These are phyloP conservation scores for Zonitis immaculata DNA, from an alignment of 2,888 invertebrate species.

Conservation along the genomic window DNA sequence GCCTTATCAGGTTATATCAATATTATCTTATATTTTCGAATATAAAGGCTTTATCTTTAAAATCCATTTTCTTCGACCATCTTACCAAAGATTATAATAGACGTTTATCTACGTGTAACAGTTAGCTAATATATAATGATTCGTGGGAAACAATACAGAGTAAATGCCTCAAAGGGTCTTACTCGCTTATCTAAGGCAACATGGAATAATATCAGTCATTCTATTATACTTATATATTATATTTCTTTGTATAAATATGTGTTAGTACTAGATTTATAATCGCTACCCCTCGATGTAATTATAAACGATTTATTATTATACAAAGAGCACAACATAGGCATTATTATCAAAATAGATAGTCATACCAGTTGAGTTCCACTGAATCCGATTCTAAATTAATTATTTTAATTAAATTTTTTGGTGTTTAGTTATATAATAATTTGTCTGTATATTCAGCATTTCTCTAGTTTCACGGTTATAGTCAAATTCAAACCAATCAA, in stretches of 20 bases:
- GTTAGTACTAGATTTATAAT: slow-evolving; percentile 21
- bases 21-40: too few species aligned
- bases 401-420: slow-evolving; percentile 13
- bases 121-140: slow-evolving; percentile 21
- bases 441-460: neutral
- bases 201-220: too few species aligned
- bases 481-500: too few species aligned
- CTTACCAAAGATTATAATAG: slow-evolving; percentile 17
- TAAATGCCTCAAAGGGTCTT: neutral
- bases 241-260: slow-evolving; percentile 10
- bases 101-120: slow-evolving; percentile 19
- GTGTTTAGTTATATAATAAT: too few species aligned
- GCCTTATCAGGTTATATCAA: too few species aligned
- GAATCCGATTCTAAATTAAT: slow-evolving; percentile 5
- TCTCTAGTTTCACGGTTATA: too few species aligned
- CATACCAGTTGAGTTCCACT: slow-evolving; percentile 12
- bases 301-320: slow-evolving; percentile 23
- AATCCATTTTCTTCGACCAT: neutral
- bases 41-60: too few species aligned
- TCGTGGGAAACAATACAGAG: slow-evolving; percentile 14
- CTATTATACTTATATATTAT: slow-evolving; percentile 14
- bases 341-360: slow-evolving; percentile 23
- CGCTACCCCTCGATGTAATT: slow-evolving; percentile 22
- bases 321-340: slow-evolving; percentile 14
- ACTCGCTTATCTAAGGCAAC: too few species aligned